Evolutionary conservation across 2,888 invertebrate genomes (phyloP).

Genomic region (Yponomeuta sedellus): DNA sequence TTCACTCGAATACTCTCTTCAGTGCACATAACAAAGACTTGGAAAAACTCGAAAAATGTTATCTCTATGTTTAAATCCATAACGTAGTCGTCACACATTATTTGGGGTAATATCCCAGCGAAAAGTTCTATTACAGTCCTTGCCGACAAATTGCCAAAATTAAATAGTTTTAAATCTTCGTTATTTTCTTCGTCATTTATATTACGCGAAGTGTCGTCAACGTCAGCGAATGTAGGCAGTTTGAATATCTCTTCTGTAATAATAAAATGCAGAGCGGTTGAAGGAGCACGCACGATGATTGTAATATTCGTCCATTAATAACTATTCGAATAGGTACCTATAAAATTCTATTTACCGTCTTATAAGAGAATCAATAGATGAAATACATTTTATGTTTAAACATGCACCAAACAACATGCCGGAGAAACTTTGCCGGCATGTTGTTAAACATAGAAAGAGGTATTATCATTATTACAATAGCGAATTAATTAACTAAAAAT

Average conservation of each 20-base stretch:
- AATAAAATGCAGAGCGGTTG: background rate
- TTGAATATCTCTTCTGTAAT: background rate
- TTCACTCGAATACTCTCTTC: conserved; percentile 51
- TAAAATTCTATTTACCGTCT: too few species aligned
- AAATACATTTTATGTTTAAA: too few species aligned
- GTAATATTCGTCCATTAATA: too few species aligned
- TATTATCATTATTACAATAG: too few species aligned
- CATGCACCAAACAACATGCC: too few species aligned
- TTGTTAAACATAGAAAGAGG: too few species aligned
- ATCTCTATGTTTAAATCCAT: conserved; percentile 69
- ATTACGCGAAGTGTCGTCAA: conserved; percentile 31
- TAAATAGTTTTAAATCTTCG: conserved; percentile 43
- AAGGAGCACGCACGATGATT: too few species aligned
- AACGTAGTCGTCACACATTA: conserved; percentile 47
- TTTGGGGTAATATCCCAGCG: conserved; percentile 63
- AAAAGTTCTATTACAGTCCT: conserved; percentile 49
- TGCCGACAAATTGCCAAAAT: conserved; percentile 52
- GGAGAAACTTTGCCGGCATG: too few species aligned
- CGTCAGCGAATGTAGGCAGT: background rate
- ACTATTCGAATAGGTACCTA: too few species aligned
- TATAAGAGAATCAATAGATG: too few species aligned
- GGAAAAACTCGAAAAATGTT: conserved; percentile 79
- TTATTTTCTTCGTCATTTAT: conserved; percentile 19
- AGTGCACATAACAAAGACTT: conserved; percentile 66
- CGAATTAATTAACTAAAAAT: too few species aligned